Percentiles rank a stretch among this genome's conserved stretches.
These are phyloP conservation scores for Ricordea florida DNA, from an alignment of 92 coral and sea anemone species.

Conservation along the genomic window DNA sequence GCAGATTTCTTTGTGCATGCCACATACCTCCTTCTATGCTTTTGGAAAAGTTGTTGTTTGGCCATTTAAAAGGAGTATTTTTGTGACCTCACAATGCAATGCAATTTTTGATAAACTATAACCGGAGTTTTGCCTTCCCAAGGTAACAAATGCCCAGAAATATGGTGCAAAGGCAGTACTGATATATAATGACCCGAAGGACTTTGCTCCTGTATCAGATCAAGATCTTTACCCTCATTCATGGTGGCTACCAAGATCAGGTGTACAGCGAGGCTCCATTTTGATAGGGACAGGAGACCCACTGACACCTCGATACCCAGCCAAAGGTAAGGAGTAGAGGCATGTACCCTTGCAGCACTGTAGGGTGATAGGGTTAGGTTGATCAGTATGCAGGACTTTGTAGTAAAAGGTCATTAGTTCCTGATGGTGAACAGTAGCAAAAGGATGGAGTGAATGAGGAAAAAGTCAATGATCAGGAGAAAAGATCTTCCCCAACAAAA, in stretches of 20 bases:
- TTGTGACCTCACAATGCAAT: not conserved
- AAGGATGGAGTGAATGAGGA: too few relatives aligned
- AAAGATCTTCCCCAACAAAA: too few relatives aligned
- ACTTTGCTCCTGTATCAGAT: constrained; percentile 90
- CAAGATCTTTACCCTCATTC: constrained; percentile 79
- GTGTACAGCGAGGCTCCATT: constrained; percentile 92
- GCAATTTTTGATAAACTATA: not conserved
- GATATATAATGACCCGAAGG: constrained; percentile 83
- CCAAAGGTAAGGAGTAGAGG: constrained; percentile 62
- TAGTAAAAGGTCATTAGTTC: too few relatives aligned
- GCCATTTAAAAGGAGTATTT: too few relatives aligned
- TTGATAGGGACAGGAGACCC: constrained; percentile 88
- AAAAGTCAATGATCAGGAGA: too few relatives aligned
- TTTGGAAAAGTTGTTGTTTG: too few relatives aligned
- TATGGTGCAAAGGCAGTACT: constrained; percentile 78
- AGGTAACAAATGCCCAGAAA: constrained; percentile 89
- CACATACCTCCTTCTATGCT: too few relatives aligned
- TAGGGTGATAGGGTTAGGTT: too few relatives aligned
- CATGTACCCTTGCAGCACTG: too few relatives aligned
- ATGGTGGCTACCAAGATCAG: constrained; percentile 94
- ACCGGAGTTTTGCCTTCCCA: not conserved
- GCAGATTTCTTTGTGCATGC: too few relatives aligned
- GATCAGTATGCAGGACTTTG: too few relatives aligned
- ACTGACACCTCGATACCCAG: constrained; percentile 90
- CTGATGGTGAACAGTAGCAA: too few relatives aligned